Conservation (phyloP, 1,140 invertebrate species). For the Drosophila erecta region DNA sequence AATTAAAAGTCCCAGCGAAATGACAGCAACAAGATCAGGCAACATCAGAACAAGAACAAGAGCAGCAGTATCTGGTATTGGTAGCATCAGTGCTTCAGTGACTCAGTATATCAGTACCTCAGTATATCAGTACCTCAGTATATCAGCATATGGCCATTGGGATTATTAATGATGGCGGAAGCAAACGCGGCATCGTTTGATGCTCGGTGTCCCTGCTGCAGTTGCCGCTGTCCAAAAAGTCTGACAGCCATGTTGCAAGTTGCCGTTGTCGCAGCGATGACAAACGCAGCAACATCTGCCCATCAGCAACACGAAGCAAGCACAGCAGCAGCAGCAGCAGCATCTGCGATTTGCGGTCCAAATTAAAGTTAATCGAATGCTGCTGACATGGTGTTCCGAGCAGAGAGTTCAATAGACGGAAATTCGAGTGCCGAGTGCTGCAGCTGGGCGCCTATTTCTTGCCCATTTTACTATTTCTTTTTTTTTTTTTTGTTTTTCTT, state of each 20-base stretch:
- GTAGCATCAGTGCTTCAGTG: constrained; percentile 22
- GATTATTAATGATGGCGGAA: constrained; percentile 80
- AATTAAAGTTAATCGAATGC: constrained; percentile 38
- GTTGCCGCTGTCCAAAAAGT: constrained; percentile 19
- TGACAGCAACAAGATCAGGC: constrained; percentile 75
- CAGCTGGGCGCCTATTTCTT: constrained; percentile 31
- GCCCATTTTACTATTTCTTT: neutral
- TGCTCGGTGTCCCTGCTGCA: constrained; percentile 50
- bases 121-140: constrained; percentile 37
- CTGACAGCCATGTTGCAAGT: constrained; percentile 33
- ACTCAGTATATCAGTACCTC: constrained; percentile 25
- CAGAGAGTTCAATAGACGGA: constrained; percentile 41
- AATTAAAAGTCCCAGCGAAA: constrained; percentile 79
- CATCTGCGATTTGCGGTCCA: constrained; percentile 15
- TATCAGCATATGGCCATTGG: constrained; percentile 63
- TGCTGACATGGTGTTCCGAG: constrained; percentile 28
- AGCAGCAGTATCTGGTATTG: constrained; percentile 53
- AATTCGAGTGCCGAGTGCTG: constrained; percentile 36
- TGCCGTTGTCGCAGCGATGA: constrained; percentile 59
- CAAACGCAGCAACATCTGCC: constrained; percentile 61
- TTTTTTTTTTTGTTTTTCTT: constrained; percentile 15
- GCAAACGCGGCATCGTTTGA: constrained; percentile 71
- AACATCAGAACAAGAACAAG: constrained; percentile 78
- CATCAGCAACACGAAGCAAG: constrained; percentile 13
- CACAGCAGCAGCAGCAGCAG: constrained; percentile 5